Base-by-base conservation (phyloP, 2,888 invertebrate species). In the Patella pellucida region DNA sequence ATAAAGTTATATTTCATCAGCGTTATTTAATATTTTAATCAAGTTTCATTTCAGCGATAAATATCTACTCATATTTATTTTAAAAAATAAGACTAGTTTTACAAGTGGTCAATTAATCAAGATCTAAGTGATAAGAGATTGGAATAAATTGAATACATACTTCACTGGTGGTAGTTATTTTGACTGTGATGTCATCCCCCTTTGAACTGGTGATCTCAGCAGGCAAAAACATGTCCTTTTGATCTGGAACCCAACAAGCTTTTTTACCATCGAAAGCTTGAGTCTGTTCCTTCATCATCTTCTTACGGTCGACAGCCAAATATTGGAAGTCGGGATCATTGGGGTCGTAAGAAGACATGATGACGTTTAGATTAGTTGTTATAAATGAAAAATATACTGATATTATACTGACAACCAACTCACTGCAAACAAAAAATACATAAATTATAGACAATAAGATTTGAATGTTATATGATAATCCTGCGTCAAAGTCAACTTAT, bases 191-290 rank as follows among this genome's bases (percentile, higher is more conserved):
- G 11, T 62, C 62, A 62, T 62, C 62, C 14, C 62, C 62, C 23
- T 62, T 62, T 23, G 19, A 23, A 23, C 62, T 62, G 23, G 23
- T 23, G 23, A 62, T 62, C 23, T 62, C 62, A 23, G 62, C 62
- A 23, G 62, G 62, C 23, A 62, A 62, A 15, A 62, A 62, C 19
- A 23, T 23, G 62, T 19, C 62, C 23, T 62, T 19, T 23, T 19
- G 12, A 62, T 62, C 62, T 23, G 62, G 62, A 62, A 62, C 62
- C 62, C 62, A 62, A 62, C 62, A 62, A 62, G 62, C 62, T 23
- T 62, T 62, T 62, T 62, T 62, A 62, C 62, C 62, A 62, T 62
- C 62, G 23, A 62, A 62, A 62, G 62, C 62, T 62, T 62, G 19
- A 62, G 62, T 62, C 23, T 62, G 62, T 62, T 62, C 62, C 14